Conservation (phyloP, 1,140 invertebrate genomes). For the Macrocentrus cingulum region DNA sequence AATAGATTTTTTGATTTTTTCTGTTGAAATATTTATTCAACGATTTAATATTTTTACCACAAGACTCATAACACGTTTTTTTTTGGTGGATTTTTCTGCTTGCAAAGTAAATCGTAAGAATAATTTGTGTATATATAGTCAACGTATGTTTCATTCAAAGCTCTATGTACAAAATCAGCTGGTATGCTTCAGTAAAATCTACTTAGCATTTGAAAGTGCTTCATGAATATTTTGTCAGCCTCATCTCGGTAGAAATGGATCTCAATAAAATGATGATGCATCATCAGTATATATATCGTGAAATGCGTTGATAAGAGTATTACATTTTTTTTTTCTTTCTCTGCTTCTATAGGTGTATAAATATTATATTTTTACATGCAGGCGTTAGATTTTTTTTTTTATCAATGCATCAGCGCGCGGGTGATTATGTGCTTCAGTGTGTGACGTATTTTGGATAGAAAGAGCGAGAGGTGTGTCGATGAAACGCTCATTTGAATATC, state of each 20-base stretch:
- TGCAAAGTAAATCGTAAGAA: neutral
- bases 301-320: neutral
- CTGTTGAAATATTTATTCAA: too few species aligned
- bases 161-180: neutral
- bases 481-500: conserved; percentile 25
- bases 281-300: neutral
- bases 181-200: neutral
- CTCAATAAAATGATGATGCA: neutral
- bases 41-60: too few species aligned
- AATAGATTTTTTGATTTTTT: too few species aligned
- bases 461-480: neutral
- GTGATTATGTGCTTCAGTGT: neutral
- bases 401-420: too few species aligned
- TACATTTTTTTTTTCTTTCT: too few species aligned
- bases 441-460: too few species aligned
- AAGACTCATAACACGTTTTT: neutral
- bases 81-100: neutral
- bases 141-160: conserved; percentile 13
- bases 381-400: too few species aligned
- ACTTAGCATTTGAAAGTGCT: conserved; percentile 6
- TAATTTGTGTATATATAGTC: too few species aligned
- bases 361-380: too few species aligned
- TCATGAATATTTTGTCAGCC: conserved; percentile 11
- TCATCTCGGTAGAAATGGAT: neutral
- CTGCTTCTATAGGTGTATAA: too few species aligned